A percentile compares a stretch with the other conserved stretches of the same genome.
Conservation (phyloP, 2,888 invertebrate species). For the Chrysina gloriosa region DNA sequence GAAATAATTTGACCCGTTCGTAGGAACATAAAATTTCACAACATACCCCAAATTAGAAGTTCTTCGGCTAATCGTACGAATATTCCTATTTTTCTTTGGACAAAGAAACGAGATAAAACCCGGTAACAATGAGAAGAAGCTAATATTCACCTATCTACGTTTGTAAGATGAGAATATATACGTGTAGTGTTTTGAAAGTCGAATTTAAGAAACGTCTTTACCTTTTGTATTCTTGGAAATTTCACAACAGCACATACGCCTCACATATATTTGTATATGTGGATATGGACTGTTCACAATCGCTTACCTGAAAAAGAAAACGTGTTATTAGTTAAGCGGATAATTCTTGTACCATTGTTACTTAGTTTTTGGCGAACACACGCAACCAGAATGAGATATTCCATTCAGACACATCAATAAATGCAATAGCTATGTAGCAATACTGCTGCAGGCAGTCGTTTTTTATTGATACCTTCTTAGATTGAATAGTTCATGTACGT, state of each 20-base stretch:
- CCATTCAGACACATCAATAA: conserved; percentile 25
- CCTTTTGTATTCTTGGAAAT: conserved; percentile 42
- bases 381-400: conserved; percentile 32
- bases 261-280: conserved; percentile 18
- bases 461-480: conserved; percentile 7
- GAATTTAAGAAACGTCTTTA: conserved; percentile 41
- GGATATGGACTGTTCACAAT: conserved; percentile 37
- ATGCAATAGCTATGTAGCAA: conserved; percentile 21
- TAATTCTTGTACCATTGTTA: conserved; percentile 48
- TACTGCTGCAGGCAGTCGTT: conserved; percentile 14
- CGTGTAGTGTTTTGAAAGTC: conserved; percentile 38
- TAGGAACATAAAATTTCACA: too few relatives aligned
- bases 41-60: not conserved
- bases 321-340: conserved; percentile 48
- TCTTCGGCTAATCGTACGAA: not conserved
- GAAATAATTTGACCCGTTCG: too few relatives aligned
- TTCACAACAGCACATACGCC: conserved; percentile 35
- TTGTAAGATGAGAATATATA: not conserved
- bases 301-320: conserved; percentile 51
- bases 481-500: not conserved
- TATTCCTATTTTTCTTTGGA: not conserved
- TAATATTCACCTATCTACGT: conserved; percentile 6
- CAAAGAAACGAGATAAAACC: conserved; percentile 12
- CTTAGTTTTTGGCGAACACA: conserved; percentile 42
- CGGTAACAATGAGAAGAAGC: conserved; percentile 6